Base-by-base conservation (phyloP, 2,888 invertebrate species). In the Agrilus biguttatus region DNA sequence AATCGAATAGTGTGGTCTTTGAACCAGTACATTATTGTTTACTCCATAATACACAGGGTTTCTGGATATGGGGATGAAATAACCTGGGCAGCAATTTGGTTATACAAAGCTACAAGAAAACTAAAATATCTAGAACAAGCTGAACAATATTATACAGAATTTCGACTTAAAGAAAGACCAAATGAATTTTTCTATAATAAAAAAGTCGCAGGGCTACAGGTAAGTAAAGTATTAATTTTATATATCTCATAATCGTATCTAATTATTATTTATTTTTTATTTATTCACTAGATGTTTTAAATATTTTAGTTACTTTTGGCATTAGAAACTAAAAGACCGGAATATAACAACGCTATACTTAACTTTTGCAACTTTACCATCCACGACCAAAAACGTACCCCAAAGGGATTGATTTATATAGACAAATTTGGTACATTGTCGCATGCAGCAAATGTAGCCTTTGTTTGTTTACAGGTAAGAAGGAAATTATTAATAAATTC, bases 21-120 rank as follows among this genome's bases (percentile, higher is more conserved):
- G 5, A 23, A 8, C 23, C 7, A n/a, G 4, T 40, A 40, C 14
- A 35, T 35, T 21, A 5, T 6, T 14, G 4, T 45, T 45, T 17
- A 17, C 17, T 3, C 17, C 17, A 17, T 63, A n/a, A n/a, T n/a
- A n/a, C n/a, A 54, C 45, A 72, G 71, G 53, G 71, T 70, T 34
- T 65, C 68, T 1, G 72, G 70, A 41, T 75, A 70, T 50, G 72
- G 70, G 1, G 74, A 75, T 51, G 74, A 75, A 50, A 55, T 75
- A 21, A 68, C 70, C 0, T 75, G 75, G 75, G 70, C 72, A 1
- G 73, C 74, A 0, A 58, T 67, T 2, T 75, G 75, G 75, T 55
- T 75, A 7, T 71, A 67, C 57, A 68, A 67, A 48, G 73, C 73
- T 3, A 72, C 74, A 2, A 65, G 65, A 33, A 65, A 70, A 7